Conservation (phyloP, 1,140 invertebrate genomes). For the Proctacanthus coquilletti region DNA sequence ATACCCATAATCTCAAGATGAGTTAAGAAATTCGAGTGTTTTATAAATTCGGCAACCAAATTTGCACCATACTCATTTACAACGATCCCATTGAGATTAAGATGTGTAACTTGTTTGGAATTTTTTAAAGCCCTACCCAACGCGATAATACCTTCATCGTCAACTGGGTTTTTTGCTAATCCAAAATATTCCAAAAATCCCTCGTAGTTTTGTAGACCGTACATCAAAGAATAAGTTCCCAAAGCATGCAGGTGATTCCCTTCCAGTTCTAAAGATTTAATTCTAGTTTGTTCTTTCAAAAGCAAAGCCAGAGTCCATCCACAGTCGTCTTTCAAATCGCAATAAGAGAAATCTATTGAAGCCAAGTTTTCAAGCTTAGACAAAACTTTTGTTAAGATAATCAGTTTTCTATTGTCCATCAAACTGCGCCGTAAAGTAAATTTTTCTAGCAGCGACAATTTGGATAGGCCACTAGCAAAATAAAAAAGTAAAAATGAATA, state of each 20-base stretch:
- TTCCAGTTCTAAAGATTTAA: not conserved
- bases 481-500: too few species aligned
- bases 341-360: not conserved
- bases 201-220: not conserved
- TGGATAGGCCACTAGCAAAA: too few species aligned
- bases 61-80: not conserved
- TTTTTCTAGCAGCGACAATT: too few species aligned
- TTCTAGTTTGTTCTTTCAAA: not conserved
- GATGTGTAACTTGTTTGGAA: not conserved
- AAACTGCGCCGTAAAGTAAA: too few species aligned
- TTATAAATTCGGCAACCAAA: not conserved
- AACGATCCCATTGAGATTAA: not conserved
- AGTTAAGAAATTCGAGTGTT: not conserved
- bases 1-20: not conserved
- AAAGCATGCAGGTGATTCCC: not conserved
- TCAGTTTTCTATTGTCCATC: too few species aligned
- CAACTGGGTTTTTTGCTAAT: not conserved
- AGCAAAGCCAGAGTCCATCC: not conserved
- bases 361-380: not conserved
- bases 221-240: not conserved
- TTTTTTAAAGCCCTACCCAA: not conserved
- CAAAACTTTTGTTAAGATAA: too few species aligned
- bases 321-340: not conserved
- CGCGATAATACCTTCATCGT: not conserved
- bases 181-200: not conserved